Evolutionary conservation across 2,113 vertebrate species (phyloP).

Genomic region (Engystomops pustulosus): DNA sequence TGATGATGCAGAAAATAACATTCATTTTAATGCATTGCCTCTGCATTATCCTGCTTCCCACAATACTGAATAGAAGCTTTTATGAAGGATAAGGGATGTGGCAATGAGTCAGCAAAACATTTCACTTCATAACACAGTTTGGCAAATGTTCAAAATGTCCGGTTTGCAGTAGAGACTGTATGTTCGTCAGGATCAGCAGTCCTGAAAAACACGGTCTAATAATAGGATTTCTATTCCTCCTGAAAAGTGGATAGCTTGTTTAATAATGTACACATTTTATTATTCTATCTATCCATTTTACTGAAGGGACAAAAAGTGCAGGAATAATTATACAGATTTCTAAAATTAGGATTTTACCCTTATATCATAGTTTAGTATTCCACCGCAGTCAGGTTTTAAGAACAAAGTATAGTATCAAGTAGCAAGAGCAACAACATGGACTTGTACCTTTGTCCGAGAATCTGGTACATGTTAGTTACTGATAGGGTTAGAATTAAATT

Average conservation of each 20-base stretch:
- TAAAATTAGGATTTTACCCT: neutral
- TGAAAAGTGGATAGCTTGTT: neutral
- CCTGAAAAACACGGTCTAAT: conserved; percentile 4
- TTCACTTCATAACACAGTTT: conserved; percentile 24
- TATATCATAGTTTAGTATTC: neutral
- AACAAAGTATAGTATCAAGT: too few species aligned
- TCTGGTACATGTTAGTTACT: too few species aligned
- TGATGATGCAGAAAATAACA: conserved; percentile 39
- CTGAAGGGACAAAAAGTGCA: neutral
- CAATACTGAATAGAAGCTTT: conserved; percentile 15
- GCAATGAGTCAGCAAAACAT: conserved; percentile 31
- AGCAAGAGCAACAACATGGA: too few species aligned
- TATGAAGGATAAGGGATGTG: conserved; percentile 20
- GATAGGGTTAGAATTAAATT: too few species aligned
- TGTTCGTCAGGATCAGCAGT: conserved; percentile 19
- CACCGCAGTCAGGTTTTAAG: neutral
- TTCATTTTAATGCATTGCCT: neutral
- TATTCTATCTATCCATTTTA: neutral
- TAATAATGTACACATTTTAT: neutral
- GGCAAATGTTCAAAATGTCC: conserved; percentile 16
- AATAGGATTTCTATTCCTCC: conserved; percentile 4
- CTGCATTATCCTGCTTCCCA: conserved; percentile 4
- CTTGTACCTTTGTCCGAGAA: too few species aligned
- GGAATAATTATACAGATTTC: neutral
- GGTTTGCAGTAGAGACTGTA: neutral